These are phyloP conservation scores for Heliconius congener DNA, from an alignment of 1,140 invertebrate genomes.

Conservation along the genomic window DNA sequence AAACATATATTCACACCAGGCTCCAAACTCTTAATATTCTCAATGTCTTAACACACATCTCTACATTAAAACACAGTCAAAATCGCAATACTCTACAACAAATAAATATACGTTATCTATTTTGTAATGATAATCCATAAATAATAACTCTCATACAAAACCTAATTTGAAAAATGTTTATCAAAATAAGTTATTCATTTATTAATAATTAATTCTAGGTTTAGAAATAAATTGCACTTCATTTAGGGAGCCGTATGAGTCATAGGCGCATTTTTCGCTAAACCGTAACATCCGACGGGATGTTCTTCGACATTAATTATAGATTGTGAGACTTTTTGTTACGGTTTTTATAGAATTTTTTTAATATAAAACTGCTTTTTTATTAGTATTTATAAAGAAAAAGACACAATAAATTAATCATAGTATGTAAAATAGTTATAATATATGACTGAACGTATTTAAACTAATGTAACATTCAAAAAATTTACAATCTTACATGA, in stretches of 20 bases:
- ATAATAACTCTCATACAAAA: not conserved
- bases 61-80: not conserved
- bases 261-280: constrained; percentile 76
- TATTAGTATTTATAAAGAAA: not conserved
- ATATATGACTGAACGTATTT: too few species aligned
- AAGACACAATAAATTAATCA: constrained; percentile 62
- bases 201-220: not conserved
- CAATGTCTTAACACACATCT: not conserved
- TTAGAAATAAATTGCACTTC: constrained; percentile 8
- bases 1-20: not conserved
- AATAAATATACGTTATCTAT: not conserved
- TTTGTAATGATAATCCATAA: not conserved
- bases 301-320: not conserved
- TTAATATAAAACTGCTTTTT: not conserved
- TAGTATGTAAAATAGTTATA: not conserved
- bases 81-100: not conserved
- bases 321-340: not conserved
- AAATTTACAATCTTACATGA: too few species aligned
- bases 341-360: not conserved
- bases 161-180: not conserved
- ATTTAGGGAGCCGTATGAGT: constrained; percentile 33
- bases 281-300: constrained; percentile 37
- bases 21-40: not conserved
- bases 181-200: not conserved
- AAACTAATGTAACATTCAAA: too few species aligned